phyloP scores from a whole-genome alignment of 2,888 invertebrate genomes.

The Athripsodes cinereus region DNA sequence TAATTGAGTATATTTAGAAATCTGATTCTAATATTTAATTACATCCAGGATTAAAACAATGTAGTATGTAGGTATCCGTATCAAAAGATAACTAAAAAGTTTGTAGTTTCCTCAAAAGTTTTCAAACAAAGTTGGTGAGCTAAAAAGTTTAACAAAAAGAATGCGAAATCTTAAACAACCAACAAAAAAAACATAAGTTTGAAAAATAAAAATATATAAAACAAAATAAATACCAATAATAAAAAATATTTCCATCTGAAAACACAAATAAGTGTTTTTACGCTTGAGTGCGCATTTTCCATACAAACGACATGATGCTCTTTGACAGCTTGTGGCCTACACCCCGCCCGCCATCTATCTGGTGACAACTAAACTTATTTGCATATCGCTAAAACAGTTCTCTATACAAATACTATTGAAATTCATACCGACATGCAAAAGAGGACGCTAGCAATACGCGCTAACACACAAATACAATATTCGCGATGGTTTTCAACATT shows the following conservation, averaged over 20 bases:
- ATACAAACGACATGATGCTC: slow-evolving; percentile 18
- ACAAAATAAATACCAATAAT: slow-evolving; percentile 21
- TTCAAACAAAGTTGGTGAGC: too few relatives aligned
- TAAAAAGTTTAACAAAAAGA: too few relatives aligned
- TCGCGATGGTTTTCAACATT: too few relatives aligned
- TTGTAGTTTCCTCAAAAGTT: too few relatives aligned
- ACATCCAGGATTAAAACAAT: too few relatives aligned
- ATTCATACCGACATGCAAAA: slow-evolving; percentile 7
- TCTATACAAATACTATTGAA: neutral
- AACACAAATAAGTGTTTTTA: slow-evolving; percentile 19
- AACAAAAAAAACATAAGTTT: neutral
- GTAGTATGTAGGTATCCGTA: too few relatives aligned
- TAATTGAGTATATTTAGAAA: too few relatives aligned
- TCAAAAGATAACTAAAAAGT: too few relatives aligned
- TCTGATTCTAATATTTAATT: too few relatives aligned
- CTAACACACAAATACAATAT: too few relatives aligned
- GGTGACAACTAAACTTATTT: neutral
- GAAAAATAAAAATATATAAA: slow-evolving; percentile 10
- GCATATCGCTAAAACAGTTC: slow-evolving; percentile 9
- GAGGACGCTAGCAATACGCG: neutral
- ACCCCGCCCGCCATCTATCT: slow-evolving; percentile 16
- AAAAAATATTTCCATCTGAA: slow-evolving; percentile 24
- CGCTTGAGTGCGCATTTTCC: slow-evolving; percentile 16
- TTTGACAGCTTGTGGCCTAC: slow-evolving; percentile 16
- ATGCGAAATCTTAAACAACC: too few relatives aligned